Evolutionary conservation across 2,113 vertebrate species (phyloP).

Genomic region (Brachyistius frenatus): DNA sequence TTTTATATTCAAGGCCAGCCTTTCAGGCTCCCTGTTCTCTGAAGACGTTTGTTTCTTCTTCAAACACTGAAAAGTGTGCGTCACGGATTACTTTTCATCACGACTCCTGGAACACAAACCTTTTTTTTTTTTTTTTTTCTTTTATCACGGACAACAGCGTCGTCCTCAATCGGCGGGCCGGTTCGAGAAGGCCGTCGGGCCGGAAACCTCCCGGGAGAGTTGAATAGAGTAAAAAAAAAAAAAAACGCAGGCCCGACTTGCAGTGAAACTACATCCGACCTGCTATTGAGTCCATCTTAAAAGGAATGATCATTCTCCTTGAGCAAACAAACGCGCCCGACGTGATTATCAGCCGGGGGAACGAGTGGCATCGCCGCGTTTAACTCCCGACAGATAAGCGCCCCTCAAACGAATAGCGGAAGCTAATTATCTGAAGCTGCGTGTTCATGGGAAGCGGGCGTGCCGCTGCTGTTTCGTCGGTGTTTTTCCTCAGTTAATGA

Average conservation of each 20-base stretch:
- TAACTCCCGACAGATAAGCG: not conserved
- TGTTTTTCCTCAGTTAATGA: not conserved
- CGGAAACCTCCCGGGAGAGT: too few species aligned
- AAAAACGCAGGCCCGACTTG: not conserved
- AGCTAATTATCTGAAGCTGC: slow-evolving; percentile 5
- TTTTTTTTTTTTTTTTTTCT: too few species aligned
- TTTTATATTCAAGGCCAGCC: slow-evolving; percentile 69
- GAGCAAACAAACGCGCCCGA: not conserved
- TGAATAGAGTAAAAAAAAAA: too few species aligned
- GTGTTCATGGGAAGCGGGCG: not conserved
- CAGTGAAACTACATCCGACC: not conserved
- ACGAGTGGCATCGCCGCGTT: not conserved
- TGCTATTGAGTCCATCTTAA: slow-evolving; percentile 11
- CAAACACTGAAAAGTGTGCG: slow-evolving; percentile 10
- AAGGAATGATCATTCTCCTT: slow-evolving; percentile 3
- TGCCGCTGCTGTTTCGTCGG: not conserved
- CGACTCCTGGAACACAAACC: too few species aligned
- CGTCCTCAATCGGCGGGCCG: not conserved
- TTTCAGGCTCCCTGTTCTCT: slow-evolving; percentile 39
- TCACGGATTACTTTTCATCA: slow-evolving; percentile 11
- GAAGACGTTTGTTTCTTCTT: slow-evolving; percentile 42
- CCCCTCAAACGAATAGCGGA: not conserved
- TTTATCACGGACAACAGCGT: slow-evolving; percentile 7
- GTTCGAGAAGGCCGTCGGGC: too few species aligned
- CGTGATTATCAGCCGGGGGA: not conserved